Evolutionary conservation across 2,888 invertebrate species (phyloP).

Genomic region (Priocnemis perturbator): DNA sequence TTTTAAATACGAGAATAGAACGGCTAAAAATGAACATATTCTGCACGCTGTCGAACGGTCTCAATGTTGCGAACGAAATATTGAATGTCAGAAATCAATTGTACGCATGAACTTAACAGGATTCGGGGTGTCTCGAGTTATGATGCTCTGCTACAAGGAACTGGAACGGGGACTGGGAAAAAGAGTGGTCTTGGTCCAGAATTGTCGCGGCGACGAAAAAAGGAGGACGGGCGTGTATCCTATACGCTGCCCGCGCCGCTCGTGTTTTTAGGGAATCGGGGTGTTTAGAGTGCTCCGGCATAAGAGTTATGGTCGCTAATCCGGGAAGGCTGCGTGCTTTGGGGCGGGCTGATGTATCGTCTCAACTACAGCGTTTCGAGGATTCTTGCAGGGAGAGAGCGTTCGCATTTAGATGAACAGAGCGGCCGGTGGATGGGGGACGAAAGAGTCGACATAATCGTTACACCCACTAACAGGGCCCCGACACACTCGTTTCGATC

Average conservation of each 20-base stretch:
- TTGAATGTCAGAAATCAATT: no score
- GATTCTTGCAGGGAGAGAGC: conserved; percentile 17
- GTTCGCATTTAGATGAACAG: conserved; percentile 31
- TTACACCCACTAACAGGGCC: not conserved
- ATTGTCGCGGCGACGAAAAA: conserved; percentile 21
- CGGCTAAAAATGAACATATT: no score
- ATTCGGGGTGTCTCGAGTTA: not conserved
- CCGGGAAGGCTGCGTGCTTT: conserved; percentile 57
- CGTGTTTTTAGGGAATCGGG: conserved; percentile 41
- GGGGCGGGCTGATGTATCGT: conserved; percentile 55
- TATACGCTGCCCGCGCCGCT: not conserved
- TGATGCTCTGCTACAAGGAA: conserved; percentile 7
- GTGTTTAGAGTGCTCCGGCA: conserved; percentile 31
- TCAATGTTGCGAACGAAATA: no score
- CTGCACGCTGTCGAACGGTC: no score
- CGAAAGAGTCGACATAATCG: conserved; percentile 13
- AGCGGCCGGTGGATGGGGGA: no score
- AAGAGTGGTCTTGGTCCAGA: conserved; percentile 24
- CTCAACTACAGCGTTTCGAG: conserved; percentile 38
- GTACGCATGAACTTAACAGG: no score
- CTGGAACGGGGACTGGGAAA: conserved; percentile 1
- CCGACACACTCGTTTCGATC: no score
- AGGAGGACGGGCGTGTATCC: conserved; percentile 2
- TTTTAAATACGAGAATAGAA: no score
- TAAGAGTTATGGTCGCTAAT: conserved; percentile 65